Conservation (phyloP, 1,140 invertebrate species). For the Arion vulgaris region DNA sequence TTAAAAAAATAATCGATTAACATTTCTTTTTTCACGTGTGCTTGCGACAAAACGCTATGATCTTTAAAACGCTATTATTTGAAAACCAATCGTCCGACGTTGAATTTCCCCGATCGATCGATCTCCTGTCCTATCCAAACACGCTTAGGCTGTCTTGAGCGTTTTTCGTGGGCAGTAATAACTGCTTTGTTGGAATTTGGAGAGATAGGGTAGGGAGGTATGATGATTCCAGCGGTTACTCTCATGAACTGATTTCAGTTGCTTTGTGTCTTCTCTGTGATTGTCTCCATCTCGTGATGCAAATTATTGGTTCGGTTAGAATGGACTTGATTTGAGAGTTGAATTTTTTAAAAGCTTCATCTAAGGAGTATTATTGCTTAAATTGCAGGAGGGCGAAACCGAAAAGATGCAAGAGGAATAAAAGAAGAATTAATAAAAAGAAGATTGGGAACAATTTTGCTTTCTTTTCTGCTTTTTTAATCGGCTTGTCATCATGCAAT, state of each 20-base stretch:
- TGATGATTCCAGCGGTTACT: not conserved
- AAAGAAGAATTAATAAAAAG: too few species aligned
- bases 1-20: too few species aligned
- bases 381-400: not conserved
- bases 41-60: not conserved
- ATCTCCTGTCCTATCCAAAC: not conserved
- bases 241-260: slow-evolving; percentile 12
- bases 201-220: not conserved
- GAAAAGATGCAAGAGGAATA: not conserved
- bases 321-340: not conserved
- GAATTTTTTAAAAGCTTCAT: not conserved
- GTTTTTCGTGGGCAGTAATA: slow-evolving; percentile 1
- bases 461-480: too few species aligned
- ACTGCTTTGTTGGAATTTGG: not conserved
- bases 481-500: too few species aligned
- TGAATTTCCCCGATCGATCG: not conserved
- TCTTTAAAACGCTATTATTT: not conserved
- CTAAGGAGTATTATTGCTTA: slow-evolving; percentile 7
- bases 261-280: not conserved
- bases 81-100: not conserved
- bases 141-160: not conserved
- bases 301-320: not conserved
- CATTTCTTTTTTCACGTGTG: too few species aligned
- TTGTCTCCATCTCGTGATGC: not conserved
- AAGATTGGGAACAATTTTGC: too few species aligned